Conservation (phyloP, 2,113 vertebrate genomes). For the Chloropsis hardwickii region DNA sequence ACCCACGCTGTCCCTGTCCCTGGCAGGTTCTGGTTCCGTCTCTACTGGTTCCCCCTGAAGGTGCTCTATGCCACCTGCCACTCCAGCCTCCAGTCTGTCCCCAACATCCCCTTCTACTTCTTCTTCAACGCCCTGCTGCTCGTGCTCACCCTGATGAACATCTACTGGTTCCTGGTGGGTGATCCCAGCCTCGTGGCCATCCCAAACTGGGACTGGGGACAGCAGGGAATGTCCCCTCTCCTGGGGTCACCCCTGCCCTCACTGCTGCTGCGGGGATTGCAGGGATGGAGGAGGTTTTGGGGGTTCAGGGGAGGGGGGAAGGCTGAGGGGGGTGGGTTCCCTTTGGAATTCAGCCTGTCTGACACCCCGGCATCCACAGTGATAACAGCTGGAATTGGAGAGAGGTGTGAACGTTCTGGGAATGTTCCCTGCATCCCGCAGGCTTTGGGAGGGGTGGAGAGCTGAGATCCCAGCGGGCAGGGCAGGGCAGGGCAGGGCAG, state of each 20-base stretch:
- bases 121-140: conserved; percentile 94
- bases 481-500: not conserved
- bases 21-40: conserved; percentile 95
- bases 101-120: conserved; percentile 95
- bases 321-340: not conserved
- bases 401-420: not conserved
- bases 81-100: conserved; percentile 84
- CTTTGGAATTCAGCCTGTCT: not conserved
- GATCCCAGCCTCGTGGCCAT: not conserved
- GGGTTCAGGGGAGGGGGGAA: not conserved
- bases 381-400: not conserved
- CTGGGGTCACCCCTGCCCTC: fast-evolving
- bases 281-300: fast-evolving
- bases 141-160: conserved; percentile 89
- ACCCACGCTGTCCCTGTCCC: not conserved
- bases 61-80: conserved; percentile 89
- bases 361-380: fast-evolving
- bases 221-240: not conserved
- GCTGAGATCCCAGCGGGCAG: not conserved
- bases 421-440: not conserved
- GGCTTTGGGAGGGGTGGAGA: not conserved
- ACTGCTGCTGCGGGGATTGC: not conserved
- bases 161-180: conserved; percentile 99
- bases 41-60: conserved; percentile 98
- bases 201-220: not conserved